These are phyloP conservation scores for Noctilio leporinus DNA, from an alignment of 2,113 vertebrate species.

Conservation along the genomic window DNA sequence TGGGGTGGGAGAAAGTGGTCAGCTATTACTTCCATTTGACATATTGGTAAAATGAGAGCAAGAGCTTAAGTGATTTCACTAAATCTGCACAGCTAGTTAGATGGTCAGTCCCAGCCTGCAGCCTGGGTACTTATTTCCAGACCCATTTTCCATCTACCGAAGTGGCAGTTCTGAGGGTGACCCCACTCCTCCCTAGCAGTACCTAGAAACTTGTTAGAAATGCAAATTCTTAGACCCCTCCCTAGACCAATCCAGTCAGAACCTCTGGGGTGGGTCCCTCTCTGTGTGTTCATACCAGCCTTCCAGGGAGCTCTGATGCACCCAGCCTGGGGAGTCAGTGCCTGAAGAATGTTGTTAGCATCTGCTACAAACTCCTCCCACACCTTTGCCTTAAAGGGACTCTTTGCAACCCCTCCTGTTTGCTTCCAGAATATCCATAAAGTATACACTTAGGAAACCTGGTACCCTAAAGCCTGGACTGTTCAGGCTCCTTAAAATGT, in stretches of 20 bases:
- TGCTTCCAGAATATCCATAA: background rate
- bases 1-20: background rate
- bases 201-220: background rate
- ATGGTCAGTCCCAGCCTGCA: background rate
- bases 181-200: background rate
- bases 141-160: background rate
- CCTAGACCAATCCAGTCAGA: background rate
- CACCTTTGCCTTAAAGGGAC: background rate
- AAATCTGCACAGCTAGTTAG: too few relatives aligned
- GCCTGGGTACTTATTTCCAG: background rate
- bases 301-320: background rate
- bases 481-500: background rate
- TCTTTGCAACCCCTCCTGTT: background rate
- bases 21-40: background rate
- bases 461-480: background rate
- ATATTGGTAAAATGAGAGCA: background rate
- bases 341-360: accelerated
- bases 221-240: background rate
- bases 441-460: background rate
- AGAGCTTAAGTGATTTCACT: background rate
- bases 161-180: background rate
- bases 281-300: background rate
- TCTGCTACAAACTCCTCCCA: background rate
- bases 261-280: too few relatives aligned
- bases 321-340: background rate